Conservation (phyloP, 2,797 vertebrate species). For the Cirrhinus mrigala region DNA sequence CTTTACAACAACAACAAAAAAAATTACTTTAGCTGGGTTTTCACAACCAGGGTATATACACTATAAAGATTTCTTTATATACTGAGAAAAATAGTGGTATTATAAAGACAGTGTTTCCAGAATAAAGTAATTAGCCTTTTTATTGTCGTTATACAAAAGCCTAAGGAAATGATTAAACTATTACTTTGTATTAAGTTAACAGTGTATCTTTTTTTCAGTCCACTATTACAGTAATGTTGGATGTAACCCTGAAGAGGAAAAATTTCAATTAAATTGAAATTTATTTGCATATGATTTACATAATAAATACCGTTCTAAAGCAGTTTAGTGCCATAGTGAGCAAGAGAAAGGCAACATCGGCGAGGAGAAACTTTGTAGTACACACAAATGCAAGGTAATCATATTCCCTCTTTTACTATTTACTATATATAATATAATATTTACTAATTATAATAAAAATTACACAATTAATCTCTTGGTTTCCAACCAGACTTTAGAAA, state of each 20-base stretch:
- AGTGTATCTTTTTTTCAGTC: constrained; percentile 3
- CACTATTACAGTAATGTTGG: not conserved
- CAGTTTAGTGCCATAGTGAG: not conserved
- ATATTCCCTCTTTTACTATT: not conserved
- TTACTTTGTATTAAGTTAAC: not conserved
- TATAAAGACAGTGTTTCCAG: not conserved
- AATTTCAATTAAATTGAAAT: not conserved
- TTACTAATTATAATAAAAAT: not conserved
- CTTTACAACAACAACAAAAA: too few relatives aligned
- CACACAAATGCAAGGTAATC: not conserved
- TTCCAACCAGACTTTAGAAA: not conserved
- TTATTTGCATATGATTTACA: not conserved
- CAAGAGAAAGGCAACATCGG: not conserved
- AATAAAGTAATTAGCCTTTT: not conserved
- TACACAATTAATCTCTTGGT: not conserved
- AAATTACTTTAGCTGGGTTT: too few relatives aligned
- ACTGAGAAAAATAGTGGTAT: not conserved
- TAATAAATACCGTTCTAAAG: not conserved
- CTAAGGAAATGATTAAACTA: not conserved
- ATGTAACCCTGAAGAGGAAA: not conserved
- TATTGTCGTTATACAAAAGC: not conserved
- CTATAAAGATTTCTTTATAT: not conserved
- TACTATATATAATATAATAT: not conserved
- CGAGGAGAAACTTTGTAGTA: not conserved
- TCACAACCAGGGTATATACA: not conserved